Base-by-base conservation (phyloP, 2,113 vertebrate genomes). In the Serinus canaria region DNA sequence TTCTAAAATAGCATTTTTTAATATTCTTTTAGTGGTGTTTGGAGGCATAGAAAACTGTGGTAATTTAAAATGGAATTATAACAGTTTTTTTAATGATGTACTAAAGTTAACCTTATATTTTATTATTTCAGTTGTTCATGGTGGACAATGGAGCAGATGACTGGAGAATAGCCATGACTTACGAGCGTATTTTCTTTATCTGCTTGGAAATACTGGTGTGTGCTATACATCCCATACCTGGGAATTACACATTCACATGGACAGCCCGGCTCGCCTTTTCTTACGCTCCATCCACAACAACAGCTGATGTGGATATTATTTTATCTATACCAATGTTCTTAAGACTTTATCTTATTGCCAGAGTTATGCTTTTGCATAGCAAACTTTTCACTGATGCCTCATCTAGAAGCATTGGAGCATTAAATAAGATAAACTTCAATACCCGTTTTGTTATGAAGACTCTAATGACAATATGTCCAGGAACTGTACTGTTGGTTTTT, bases 401-500 rank as follows among this genome's bases (percentile, higher is more conserved):
- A 52, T 99, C 99, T 67, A 98, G 99, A 97, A 99, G 99, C 98
- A 99, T 99, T 97, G 99, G 99, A 94, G 99, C 99, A 37, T 98
- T 99, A 98, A 99, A 99, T 98, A 99, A 99, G 98, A 99, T 99
- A 98, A 99, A 99, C 98, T 99, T 99, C 97, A 99, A 99, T 98
- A 99, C 99, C 5, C 99, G 99, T 98, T 99, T 99, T 96, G 99
- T 99, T 97, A 99, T 99, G 99, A 99, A 99, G 98, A 99, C 99
- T 93, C 97, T 99, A 97, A 99, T 99, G 99, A 99, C 99, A 97
- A 99, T 99, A 98, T 99, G 99, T 96, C 99, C 99, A 23, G 99
- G 99, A 98, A 99, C 99, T 87, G 99, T 99, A 95, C 98, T 99
- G 96, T 98, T 99, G 98, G 99, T 99, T 98, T 99, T 99, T 98